Percentiles rank a stretch among this genome's conserved stretches.
Evolutionary conservation across 2,888 invertebrate genomes (phyloP).

Genomic region (Hemicrepidius hirtus): DNA sequence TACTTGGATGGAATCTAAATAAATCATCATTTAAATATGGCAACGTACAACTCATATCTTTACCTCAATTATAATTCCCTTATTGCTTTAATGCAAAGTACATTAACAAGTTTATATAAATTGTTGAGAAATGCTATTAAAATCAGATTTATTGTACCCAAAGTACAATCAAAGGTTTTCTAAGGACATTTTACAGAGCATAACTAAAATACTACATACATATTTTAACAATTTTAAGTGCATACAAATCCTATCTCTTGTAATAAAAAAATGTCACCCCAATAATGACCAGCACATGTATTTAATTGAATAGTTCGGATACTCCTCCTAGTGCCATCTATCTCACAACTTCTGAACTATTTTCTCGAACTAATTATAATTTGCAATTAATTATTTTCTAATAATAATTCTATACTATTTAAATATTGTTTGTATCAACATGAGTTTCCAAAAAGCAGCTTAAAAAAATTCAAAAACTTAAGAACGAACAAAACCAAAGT

Average conservation of each 20-base stretch:
- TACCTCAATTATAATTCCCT: conserved; percentile 29
- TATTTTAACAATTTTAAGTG: too few species aligned
- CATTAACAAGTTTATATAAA: conserved; percentile 20
- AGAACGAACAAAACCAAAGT: not conserved
- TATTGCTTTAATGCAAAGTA: conserved; percentile 15
- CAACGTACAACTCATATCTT: conserved; percentile 1
- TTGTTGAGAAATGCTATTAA: not conserved
- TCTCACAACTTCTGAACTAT: not conserved
- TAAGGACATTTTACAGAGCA: too few species aligned
- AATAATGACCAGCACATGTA: not conserved
- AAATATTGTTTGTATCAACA: not conserved
- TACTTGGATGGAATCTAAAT: conserved; percentile 19
- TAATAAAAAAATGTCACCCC: not conserved
- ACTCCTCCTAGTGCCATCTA: conserved; percentile 1
- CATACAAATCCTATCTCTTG: too few species aligned
- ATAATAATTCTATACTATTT: not conserved
- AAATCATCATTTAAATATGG: conserved; percentile 6
- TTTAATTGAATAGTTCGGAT: not conserved
- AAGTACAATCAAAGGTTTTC: too few species aligned
- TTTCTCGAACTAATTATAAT: too few species aligned
- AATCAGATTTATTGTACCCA: too few species aligned
- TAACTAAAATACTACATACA: too few species aligned
- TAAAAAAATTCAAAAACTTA: not conserved
- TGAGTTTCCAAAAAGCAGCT: too few species aligned
- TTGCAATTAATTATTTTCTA: not conserved